phyloP scores from a whole-genome alignment of 2,888 invertebrate genomes.

The Chymomyza procnemis region DNA sequence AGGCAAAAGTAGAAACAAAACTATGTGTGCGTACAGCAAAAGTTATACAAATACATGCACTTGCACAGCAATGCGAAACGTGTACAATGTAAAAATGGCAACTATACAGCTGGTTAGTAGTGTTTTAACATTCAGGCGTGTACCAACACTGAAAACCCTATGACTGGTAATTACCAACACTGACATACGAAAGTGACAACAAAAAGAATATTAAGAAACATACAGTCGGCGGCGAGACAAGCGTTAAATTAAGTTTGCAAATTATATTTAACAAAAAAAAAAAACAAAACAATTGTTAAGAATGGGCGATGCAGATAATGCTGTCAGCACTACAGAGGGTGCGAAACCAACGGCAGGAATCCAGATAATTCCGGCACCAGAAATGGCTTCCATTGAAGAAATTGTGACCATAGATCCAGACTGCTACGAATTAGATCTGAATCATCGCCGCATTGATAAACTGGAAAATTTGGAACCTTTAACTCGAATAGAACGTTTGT shows the following conservation, averaged over 20 bases:
- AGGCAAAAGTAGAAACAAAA: conserved; percentile 3
- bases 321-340: background rate
- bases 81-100: conserved; percentile 26
- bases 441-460: conserved; percentile 91
- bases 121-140: background rate
- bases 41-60: conserved; percentile 1
- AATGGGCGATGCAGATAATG: conserved; percentile 4
- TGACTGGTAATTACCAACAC: background rate
- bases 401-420: conserved; percentile 76
- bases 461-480: conserved; percentile 91
- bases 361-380: conserved; percentile 42
- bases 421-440: conserved; percentile 85
- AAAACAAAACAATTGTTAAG: background rate
- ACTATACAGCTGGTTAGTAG: background rate
- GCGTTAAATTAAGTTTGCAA: background rate
- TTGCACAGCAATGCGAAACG: background rate
- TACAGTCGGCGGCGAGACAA: background rate
- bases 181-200: background rate
- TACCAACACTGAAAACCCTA: background rate
- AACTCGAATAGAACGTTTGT: conserved; percentile 86
- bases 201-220: background rate
- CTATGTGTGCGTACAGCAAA: conserved; percentile 1
- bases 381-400: conserved; percentile 73
- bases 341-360: background rate
- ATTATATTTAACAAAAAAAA: background rate